Percentiles rank a stretch among this genome's conserved stretches.
phyloP scores from a whole-genome alignment of 2,113 vertebrate species.

The Galbula dea region DNA sequence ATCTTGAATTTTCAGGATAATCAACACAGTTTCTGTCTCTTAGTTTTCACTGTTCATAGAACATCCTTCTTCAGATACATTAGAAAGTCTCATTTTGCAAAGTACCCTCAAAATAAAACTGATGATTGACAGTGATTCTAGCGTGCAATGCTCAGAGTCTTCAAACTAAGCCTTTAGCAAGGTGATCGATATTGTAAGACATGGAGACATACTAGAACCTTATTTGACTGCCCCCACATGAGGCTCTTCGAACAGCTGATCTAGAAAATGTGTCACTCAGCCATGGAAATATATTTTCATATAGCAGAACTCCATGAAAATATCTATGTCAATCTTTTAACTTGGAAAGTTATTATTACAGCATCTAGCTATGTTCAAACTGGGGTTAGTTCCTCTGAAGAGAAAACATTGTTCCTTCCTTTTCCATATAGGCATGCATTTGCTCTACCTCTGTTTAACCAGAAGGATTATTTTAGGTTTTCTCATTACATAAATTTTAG shows the following conservation, averaged over 20 bases:
- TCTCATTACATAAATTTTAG: not conserved
- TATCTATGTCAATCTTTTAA: not conserved
- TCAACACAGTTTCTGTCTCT: not conserved
- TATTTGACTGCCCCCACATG: not conserved
- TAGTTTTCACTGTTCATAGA: not conserved
- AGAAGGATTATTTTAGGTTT: not conserved
- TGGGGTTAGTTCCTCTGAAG: not conserved
- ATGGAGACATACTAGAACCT: not conserved
- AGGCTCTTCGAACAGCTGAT: not conserved
- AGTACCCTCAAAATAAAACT: not conserved
- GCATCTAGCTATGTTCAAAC: not conserved
- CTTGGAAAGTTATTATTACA: not conserved
- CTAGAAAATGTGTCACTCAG: not conserved
- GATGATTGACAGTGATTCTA: not conserved
- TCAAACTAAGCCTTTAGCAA: not conserved
- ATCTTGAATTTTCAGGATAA: not conserved
- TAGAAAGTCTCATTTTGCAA: not conserved
- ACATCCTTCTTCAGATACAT: not conserved
- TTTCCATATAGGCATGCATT: not conserved
- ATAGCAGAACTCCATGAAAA: not conserved
- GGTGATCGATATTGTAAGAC: not conserved
- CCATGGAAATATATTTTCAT: not conserved
- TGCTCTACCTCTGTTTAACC: not conserved
- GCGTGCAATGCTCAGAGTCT: not conserved
- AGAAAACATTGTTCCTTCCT: not conserved